Conservation (phyloP, 2,888 invertebrate genomes). For the Acronicta alni region DNA sequence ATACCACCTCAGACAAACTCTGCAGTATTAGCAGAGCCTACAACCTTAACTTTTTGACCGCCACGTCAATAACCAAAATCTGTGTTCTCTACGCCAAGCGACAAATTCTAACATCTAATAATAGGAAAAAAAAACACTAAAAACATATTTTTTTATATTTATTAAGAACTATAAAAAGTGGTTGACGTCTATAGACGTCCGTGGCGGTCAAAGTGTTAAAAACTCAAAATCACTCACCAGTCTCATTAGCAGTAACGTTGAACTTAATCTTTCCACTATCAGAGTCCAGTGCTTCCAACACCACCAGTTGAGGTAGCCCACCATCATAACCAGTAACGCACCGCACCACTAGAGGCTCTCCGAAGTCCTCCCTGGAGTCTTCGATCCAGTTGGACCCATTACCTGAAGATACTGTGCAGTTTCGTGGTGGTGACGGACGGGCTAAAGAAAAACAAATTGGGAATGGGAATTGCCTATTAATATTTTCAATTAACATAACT, state of each 20-base stretch:
- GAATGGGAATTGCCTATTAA: neutral
- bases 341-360: slow-evolving; percentile 91
- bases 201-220: too few species aligned
- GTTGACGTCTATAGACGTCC: too few species aligned
- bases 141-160: too few species aligned
- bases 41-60: too few species aligned
- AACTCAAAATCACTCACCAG: slow-evolving; percentile 67
- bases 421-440: slow-evolving; percentile 94
- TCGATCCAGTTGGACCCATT: slow-evolving; percentile 87
- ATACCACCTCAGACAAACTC: too few species aligned
- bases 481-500: too few species aligned
- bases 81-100: too few species aligned
- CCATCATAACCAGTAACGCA: slow-evolving; percentile 97
- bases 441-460: slow-evolving; percentile 89
- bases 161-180: too few species aligned
- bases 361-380: slow-evolving; percentile 74
- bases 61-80: too few species aligned
- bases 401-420: slow-evolving; percentile 94
- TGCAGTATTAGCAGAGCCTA: too few species aligned
- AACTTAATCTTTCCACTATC: slow-evolving; percentile 91
- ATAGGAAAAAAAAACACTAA: too few species aligned
- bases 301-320: slow-evolving; percentile 95
- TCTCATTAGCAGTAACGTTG: slow-evolving; percentile 91
- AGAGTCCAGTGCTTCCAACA: slow-evolving; percentile 94
- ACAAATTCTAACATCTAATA: too few species aligned